These are phyloP conservation scores for Ceratotherium simum DNA, from an alignment of 2,113 vertebrate species.

Conservation along the genomic window DNA sequence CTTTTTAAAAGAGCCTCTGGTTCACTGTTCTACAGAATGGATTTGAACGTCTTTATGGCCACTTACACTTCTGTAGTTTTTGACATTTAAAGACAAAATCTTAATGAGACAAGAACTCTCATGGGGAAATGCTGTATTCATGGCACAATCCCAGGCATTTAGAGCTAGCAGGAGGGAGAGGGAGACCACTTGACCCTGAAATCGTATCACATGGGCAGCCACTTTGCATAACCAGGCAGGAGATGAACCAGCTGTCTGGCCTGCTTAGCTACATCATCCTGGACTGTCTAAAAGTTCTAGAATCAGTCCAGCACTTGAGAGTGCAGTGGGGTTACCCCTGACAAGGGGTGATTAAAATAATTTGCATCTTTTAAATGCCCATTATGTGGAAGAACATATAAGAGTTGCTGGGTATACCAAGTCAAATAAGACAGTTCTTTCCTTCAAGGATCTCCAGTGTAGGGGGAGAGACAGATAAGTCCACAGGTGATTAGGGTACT, in stretches of 20 bases:
- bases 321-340: neutral
- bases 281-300: neutral
- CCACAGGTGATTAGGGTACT: neutral
- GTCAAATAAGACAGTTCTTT: neutral
- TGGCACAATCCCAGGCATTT: neutral
- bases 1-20: neutral
- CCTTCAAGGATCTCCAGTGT: neutral
- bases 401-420: neutral
- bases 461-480: neutral
- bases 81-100: neutral
- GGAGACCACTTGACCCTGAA: rapidly evolving
- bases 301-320: neutral
- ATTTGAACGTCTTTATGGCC: neutral
- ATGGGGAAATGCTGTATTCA: neutral
- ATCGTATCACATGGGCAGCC: neutral
- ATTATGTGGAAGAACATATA: neutral
- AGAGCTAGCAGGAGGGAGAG: neutral
- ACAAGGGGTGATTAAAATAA: neutral
- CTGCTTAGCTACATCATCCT: too few relatives aligned
- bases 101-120: neutral
- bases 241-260: neutral
- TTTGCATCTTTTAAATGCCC: neutral
- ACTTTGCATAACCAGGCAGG: neutral
- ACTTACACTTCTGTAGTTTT: neutral
- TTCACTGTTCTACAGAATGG: neutral